Evolutionary conservation across 2,113 vertebrate genomes (phyloP), one percentile per base, ranked within the genome.

Genomic region (Rhegmatorhina hoffmannsi): DNA sequence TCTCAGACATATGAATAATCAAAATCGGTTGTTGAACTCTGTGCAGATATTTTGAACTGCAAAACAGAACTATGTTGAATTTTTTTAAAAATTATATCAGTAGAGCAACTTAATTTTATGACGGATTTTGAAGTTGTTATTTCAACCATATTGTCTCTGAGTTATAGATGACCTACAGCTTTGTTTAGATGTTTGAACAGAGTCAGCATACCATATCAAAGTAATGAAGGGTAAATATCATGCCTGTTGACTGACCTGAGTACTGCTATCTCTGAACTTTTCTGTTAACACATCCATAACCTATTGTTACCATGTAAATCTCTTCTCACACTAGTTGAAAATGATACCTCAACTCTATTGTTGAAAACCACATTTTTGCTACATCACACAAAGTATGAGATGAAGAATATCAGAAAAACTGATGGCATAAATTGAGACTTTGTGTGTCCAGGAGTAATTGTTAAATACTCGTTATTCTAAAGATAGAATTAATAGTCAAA

Each of bases 31-130:
- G 13, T 1, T 62, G 58, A 90, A 59, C 10, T 53, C 16, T 55
- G 24, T 79, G 31, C 24, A 29, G 46, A 17, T 56, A 60, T 25
- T 85, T 90, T 56, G 36, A 69, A 60, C 18, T 60, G 17, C 10
- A 52, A 29, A 92, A 36, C 49, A 87, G 13, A 84, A 9, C 10
- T 13, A 1, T 66, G 3, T 49, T 52, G 11, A 59, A n/a, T 70
- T 25, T 69, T 23, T 1, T 1, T 10, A 31, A 36, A 56, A 68
- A 7, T 1, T 26, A 0, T n/a, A 6, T 52, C 36, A 26, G 17
- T 55, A 77, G 2, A 75, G 7, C 46, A 81, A 25, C 15, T 59
- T 69, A 50, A 47, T 83, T 85, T 82, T 83, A 38, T 58, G 23
- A 40, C 66, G 25, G 34, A 53, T 91, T 93, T 93, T 89, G 56